A percentile compares a stretch with the other conserved stretches of the same genome.
Evolutionary conservation across 23 tunicate genomes (phyloP).

Genomic region (Styela plicata): DNA sequence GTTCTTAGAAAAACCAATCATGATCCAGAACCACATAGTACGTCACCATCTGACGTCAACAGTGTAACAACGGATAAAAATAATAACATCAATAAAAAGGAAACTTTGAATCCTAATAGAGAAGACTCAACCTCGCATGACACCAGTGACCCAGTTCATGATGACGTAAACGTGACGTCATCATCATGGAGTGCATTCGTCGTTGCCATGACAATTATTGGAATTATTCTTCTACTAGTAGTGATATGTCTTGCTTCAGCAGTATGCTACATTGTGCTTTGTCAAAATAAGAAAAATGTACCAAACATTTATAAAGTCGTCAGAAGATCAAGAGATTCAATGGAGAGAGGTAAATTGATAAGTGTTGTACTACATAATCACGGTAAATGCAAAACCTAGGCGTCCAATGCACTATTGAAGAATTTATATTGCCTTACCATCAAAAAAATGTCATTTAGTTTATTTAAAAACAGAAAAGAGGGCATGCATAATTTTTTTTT

Average conservation of each 20-base stretch:
- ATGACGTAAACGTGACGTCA: not conserved
- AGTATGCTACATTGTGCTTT: not conserved
- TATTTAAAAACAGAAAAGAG: too few relatives aligned
- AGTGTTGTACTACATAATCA: too few relatives aligned
- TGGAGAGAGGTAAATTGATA: slow-evolving; percentile 6
- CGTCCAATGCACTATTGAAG: too few relatives aligned
- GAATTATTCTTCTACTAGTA: not conserved
- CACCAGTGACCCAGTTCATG: not conserved
- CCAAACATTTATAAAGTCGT: not conserved
- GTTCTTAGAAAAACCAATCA: not conserved
- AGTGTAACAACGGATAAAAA: not conserved
- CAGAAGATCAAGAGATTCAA: slow-evolving; percentile 18
- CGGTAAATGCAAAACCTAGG: too few relatives aligned
- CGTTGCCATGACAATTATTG: not conserved
- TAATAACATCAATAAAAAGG: not conserved
- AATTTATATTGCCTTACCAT: not conserved
- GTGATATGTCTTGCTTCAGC: slow-evolving; percentile 5
- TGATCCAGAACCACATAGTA: not conserved
- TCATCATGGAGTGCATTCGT: slow-evolving; percentile 5
- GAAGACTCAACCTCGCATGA: too few relatives aligned
- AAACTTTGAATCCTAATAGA: not conserved
- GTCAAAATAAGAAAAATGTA: not conserved
- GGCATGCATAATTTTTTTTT: too few relatives aligned
- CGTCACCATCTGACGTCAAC: not conserved
- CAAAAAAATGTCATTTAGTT: not conserved